These are phyloP conservation scores for Actias luna DNA, from an alignment of 2,888 invertebrate genomes.

Conservation along the genomic window DNA sequence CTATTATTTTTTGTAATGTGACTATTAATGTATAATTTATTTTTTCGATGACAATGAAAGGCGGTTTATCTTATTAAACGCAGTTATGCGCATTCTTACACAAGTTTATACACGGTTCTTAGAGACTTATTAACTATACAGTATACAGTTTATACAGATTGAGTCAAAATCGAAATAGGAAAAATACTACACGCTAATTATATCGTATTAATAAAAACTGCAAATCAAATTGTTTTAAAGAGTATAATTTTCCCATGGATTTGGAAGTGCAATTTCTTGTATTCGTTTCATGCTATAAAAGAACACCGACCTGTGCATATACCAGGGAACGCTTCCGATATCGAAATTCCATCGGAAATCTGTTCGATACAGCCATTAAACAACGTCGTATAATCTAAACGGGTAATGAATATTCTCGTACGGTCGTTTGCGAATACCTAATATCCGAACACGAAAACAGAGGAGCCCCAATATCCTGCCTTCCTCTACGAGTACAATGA, in stretches of 20 bases:
- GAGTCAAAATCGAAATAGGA: no score
- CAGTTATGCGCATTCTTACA: no score
- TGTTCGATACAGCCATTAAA: slow-evolving; percentile 5
- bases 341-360: background rate
- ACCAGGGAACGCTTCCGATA: background rate
- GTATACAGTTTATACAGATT: no score
- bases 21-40: no score
- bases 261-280: background rate
- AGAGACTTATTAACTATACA: no score
- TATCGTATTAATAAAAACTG: background rate
- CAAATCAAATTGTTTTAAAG: background rate
- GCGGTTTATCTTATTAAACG: no score
- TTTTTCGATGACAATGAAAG: no score
- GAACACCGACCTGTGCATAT: background rate
- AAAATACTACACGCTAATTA: no score
- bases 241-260: background rate
- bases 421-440: slow-evolving; percentile 7
- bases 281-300: background rate
- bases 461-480: slow-evolving; percentile 7
- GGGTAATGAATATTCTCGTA: slow-evolving; percentile 4
- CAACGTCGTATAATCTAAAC: slow-evolving; percentile 2
- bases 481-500: slow-evolving; percentile 7
- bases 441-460: slow-evolving; percentile 10
- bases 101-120: no score
- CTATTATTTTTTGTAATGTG: no score